Conservation (phyloP, 2,888 invertebrate species). For the Coleophora deauratella region DNA sequence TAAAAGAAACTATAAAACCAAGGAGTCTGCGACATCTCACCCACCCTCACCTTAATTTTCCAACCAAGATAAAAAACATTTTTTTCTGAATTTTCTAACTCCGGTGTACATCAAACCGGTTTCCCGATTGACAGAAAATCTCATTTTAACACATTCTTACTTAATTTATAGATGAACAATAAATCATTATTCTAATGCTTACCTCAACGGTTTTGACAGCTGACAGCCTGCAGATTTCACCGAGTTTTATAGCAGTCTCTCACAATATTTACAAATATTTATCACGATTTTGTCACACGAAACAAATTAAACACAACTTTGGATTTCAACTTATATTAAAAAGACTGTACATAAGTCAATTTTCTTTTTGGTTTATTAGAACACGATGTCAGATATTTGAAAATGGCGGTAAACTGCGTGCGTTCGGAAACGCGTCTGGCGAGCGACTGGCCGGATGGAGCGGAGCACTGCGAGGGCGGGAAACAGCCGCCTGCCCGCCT, state of each 20-base stretch:
- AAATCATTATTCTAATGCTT: slow-evolving; percentile 35
- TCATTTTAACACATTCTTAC: background rate
- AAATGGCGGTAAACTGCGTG: slow-evolving; percentile 29
- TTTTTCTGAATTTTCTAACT: too few species aligned
- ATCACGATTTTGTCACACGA: slow-evolving; percentile 24
- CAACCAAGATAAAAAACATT: too few species aligned
- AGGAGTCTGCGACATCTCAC: too few species aligned
- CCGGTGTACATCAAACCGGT: too few species aligned
- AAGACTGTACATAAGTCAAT: slow-evolving; percentile 14
- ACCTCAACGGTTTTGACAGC: slow-evolving; percentile 60
- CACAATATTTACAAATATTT: slow-evolving; percentile 37
- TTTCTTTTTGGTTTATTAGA: slow-evolving; percentile 21
- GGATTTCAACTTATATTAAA: slow-evolving; percentile 10
- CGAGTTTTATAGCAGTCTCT: slow-evolving; percentile 29
- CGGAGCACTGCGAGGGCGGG: slow-evolving; percentile 28
- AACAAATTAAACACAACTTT: slow-evolving; percentile 5
- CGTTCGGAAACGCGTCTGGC: slow-evolving; percentile 25
- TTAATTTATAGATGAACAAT: slow-evolving; percentile 14
- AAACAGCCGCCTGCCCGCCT: slow-evolving; percentile 30
- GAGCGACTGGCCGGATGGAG: slow-evolving; percentile 25
- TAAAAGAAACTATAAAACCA: too few species aligned
- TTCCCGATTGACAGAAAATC: background rate
- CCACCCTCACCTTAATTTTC: too few species aligned
- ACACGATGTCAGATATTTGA: slow-evolving; percentile 28
- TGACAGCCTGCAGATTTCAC: slow-evolving; percentile 44